These are phyloP conservation scores for Cygnus atratus DNA, from an alignment of 2,113 vertebrate species.

Conservation along the genomic window DNA sequence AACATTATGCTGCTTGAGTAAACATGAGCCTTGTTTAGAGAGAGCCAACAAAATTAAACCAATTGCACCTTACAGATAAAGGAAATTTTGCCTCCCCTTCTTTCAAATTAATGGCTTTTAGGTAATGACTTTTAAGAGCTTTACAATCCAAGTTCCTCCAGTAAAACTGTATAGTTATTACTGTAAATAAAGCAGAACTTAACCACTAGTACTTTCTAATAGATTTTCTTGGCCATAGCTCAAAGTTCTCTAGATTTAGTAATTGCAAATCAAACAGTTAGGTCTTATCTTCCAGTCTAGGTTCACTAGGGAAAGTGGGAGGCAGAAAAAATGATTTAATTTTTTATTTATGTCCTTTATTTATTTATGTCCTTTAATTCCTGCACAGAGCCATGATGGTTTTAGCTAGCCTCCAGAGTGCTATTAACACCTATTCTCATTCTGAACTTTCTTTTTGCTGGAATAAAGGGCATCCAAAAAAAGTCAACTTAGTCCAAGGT, in stretches of 20 bases:
- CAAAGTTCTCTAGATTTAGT: background rate
- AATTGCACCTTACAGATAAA: background rate
- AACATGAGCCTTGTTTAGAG: background rate
- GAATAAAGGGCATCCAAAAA: constrained; percentile 43
- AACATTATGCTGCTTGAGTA: background rate
- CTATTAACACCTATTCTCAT: background rate
- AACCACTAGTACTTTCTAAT: background rate
- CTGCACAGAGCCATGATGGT: constrained; percentile 7
- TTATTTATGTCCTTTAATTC: constrained; percentile 17
- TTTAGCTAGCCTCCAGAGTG: constrained; percentile 21
- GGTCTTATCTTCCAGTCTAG: constrained; percentile 5
- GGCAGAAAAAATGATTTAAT: background rate
- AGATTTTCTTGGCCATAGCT: constrained; percentile 39
- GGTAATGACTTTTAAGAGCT: background rate
- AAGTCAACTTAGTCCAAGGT: constrained; percentile 17
- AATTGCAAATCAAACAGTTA: constrained; percentile 48
- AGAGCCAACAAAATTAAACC: background rate
- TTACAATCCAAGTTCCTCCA: background rate
- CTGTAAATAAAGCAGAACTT: constrained; percentile 21
- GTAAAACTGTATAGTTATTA: background rate
- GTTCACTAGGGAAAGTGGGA: background rate
- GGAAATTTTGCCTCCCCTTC: background rate
- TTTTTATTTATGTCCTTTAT: too few species aligned
- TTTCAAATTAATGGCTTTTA: background rate
- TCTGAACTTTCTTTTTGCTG: constrained; percentile 3